Conservation (phyloP, 2,888 invertebrate species). For the Cataglyphis albicans region DNA sequence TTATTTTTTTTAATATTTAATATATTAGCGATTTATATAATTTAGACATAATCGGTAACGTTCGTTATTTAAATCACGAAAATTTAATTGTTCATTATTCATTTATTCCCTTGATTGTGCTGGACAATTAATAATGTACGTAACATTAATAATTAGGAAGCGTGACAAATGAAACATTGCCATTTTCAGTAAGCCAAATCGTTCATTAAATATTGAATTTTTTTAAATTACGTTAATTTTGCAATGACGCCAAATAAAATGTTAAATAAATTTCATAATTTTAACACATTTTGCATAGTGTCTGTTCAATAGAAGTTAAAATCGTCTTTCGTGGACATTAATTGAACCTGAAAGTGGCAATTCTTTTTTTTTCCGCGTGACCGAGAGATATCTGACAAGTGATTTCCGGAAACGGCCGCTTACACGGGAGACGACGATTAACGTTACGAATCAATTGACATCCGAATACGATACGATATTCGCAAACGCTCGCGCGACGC, state of each 20-base stretch:
- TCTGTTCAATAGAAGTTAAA: not conserved
- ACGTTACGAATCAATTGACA: not conserved
- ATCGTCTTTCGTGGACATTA: not conserved
- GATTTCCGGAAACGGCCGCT: not conserved
- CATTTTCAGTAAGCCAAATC: not conserved
- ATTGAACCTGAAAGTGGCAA: not conserved
- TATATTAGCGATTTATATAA: not conserved
- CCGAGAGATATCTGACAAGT: not conserved
- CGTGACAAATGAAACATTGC: not conserved
- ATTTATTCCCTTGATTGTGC: not conserved
- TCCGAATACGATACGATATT: not conserved
- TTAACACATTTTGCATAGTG: not conserved
- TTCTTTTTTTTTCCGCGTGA: not conserved
- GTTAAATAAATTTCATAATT: not conserved
- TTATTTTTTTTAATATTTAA: not conserved
- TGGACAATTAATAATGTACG: not conserved
- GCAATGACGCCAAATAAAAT: not conserved
- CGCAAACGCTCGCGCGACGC: slow-evolving; percentile 15
- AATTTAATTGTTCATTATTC: not conserved
- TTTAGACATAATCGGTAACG: not conserved
- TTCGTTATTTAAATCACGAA: not conserved
- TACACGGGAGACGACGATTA: not conserved
- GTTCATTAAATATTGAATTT: not conserved
- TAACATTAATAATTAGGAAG: slow-evolving; percentile 5
- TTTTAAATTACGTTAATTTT: not conserved